A percentile compares a stretch with the other conserved stretches of the same genome.
Evolutionary conservation across 2,888 invertebrate species (phyloP).

Genomic region (Pristionchus arcanus): DNA sequence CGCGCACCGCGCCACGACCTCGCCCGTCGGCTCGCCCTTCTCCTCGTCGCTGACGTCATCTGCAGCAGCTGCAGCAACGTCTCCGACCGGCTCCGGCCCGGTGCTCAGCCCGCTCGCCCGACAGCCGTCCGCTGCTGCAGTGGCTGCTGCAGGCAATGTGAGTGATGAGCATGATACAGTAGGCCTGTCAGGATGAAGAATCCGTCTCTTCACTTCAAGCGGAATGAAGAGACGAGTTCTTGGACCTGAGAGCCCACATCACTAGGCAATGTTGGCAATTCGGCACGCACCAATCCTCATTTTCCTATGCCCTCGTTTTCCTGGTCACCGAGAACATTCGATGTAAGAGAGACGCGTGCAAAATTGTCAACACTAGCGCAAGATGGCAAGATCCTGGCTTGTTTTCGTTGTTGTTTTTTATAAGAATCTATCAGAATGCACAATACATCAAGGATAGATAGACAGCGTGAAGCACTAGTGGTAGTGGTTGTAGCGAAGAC

Average conservation of each 20-base stretch:
- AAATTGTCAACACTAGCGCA: no score
- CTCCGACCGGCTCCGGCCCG: neutral
- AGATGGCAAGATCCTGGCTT: neutral
- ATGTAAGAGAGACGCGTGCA: no score
- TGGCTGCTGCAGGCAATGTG: neutral
- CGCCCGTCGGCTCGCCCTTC: neutral
- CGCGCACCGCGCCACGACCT: neutral
- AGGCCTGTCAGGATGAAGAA: no score
- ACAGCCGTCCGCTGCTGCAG: neutral
- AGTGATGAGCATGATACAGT: neutral
- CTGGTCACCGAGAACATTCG: no score
- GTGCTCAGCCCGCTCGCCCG: constrained; percentile 35
- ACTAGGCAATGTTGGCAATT: neutral
- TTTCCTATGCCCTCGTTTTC: no score
- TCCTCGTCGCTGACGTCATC: neutral
- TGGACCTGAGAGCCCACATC: neutral
- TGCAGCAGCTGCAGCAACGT: neutral
- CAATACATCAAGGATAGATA: neutral
- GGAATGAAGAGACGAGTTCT: no score
- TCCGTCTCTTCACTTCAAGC: no score
- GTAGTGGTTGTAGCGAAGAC: neutral
- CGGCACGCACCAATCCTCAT: no score
- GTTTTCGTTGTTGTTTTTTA: neutral
- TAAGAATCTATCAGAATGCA: neutral
- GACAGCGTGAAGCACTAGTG: neutral